These are phyloP conservation scores for Rhynchonycteris naso DNA, from an alignment of 2,797 vertebrate species.

Conservation along the genomic window DNA sequence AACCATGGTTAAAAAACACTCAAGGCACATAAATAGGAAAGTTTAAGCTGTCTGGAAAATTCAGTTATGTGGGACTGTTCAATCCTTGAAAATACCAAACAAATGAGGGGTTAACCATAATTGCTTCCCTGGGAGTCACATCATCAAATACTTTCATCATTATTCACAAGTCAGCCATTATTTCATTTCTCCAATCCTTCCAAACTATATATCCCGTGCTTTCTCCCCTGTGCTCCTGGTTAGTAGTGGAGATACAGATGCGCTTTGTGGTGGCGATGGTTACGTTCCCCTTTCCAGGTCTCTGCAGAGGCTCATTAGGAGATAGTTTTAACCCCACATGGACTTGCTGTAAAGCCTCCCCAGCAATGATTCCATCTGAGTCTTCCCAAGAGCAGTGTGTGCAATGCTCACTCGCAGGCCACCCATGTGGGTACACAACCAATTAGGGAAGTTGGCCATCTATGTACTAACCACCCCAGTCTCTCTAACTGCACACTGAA, in stretches of 20 bases:
- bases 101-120: slow-evolving; percentile 81
- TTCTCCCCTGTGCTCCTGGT: neutral
- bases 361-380: neutral
- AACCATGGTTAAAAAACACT: slow-evolving; percentile 64
- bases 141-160: slow-evolving; percentile 76
- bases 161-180: slow-evolving; percentile 69
- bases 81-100: slow-evolving; percentile 74
- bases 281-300: neutral
- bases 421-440: neutral
- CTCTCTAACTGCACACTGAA: neutral
- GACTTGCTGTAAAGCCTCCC: neutral
- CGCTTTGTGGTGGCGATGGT: neutral
- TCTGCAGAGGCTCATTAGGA: neutral
- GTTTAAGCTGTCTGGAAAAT: slow-evolving; percentile 77
- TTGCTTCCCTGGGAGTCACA: slow-evolving; percentile 71
- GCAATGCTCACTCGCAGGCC: neutral
- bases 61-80: slow-evolving; percentile 72
- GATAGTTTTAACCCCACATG: neutral
- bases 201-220: neutral
- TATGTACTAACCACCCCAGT: neutral
- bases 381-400: neutral
- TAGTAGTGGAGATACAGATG: neutral
- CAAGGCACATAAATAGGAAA: slow-evolving; percentile 70
- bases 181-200: slow-evolving; percentile 46
- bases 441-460: neutral